A percentile compares a stretch with the other conserved stretches of the same genome.
Evolutionary conservation across 2,797 vertebrate genomes (phyloP).

Genomic region (Lates japonicus): DNA sequence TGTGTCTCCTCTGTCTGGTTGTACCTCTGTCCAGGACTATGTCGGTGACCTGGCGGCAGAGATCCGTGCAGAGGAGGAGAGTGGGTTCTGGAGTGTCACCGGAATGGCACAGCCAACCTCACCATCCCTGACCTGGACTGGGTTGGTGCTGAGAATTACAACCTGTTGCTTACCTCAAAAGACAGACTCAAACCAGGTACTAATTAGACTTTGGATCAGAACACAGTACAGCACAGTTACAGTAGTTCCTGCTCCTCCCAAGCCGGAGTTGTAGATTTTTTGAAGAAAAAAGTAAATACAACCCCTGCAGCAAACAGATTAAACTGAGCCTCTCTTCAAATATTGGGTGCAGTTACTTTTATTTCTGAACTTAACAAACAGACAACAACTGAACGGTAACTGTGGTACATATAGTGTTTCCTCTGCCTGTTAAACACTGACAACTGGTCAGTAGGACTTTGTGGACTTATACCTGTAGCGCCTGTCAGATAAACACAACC

Average conservation of each 20-base stretch:
- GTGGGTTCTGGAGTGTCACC: slow-evolving; percentile 95
- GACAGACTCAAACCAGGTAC: slow-evolving; percentile 94
- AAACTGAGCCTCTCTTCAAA: neutral
- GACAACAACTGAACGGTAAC: too few relatives aligned
- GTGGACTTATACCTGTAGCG: too few relatives aligned
- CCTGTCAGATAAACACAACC: too few relatives aligned
- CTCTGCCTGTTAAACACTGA: too few relatives aligned
- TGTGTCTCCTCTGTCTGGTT: neutral
- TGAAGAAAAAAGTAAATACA: neutral
- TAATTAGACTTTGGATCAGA: too few relatives aligned
- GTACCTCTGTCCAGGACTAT: slow-evolving; percentile 87
- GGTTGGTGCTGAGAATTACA: slow-evolving; percentile 94
- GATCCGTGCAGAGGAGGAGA: slow-evolving; percentile 92
- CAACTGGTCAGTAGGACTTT: too few relatives aligned
- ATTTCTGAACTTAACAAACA: neutral
- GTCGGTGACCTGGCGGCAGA: slow-evolving; percentile 95
- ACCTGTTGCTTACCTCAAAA: slow-evolving; percentile 94
- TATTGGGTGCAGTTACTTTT: neutral
- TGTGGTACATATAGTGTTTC: too few relatives aligned
- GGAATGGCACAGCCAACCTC: slow-evolving; percentile 94
- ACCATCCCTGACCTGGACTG: slow-evolving; percentile 94
- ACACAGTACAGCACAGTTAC: too few relatives aligned
- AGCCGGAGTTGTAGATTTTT: neutral
- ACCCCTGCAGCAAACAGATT: too few relatives aligned
- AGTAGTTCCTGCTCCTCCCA: neutral